phyloP scores from a whole-genome alignment of 2,888 invertebrate genomes.

The Galeruca laticollis region DNA sequence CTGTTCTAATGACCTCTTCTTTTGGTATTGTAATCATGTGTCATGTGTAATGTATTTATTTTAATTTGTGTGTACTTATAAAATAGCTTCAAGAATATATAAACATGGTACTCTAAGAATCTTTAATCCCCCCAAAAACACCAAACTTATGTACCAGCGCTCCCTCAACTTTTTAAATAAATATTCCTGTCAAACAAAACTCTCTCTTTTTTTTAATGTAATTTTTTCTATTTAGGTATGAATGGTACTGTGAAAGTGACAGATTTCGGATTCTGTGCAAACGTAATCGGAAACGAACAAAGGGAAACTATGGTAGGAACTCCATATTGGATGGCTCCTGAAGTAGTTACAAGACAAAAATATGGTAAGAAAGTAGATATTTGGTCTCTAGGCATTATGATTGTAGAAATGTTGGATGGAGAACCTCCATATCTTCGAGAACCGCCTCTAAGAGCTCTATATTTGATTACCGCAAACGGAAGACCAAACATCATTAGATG shows the following conservation, averaged over 20 bases:
- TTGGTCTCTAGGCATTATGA: constrained; percentile 98
- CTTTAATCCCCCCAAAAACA: too few relatives aligned
- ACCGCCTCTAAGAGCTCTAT: constrained; percentile 90
- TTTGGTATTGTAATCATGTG: too few relatives aligned
- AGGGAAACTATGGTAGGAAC: constrained; percentile 96
- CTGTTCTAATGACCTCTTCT: too few relatives aligned
- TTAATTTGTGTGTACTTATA: too few relatives aligned
- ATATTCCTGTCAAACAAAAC: too few relatives aligned
- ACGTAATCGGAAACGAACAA: constrained; percentile 93
- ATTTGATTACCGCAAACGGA: constrained; percentile 95
- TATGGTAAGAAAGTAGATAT: constrained; percentile 91
- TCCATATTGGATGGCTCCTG: constrained; percentile 98
- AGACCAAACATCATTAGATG: constrained; percentile 90
- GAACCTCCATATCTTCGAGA: constrained; percentile 97
- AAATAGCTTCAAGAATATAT: too few relatives aligned
- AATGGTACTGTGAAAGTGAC: constrained; percentile 92
- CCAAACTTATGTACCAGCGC: too few relatives aligned
- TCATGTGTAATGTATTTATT: too few relatives aligned
- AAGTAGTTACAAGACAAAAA: constrained; percentile 91
- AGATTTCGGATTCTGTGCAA: constrained; percentile 98
- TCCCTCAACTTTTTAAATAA: too few relatives aligned
- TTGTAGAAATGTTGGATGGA: constrained; percentile 97
- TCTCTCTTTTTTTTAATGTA: not conserved
- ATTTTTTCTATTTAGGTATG: constrained; percentile 73
- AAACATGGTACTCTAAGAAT: too few relatives aligned